Percentiles rank a stretch among this genome's conserved stretches.
Evolutionary conservation across 2,797 vertebrate species (phyloP).

Genomic region (Orestias chungarensis): DNA sequence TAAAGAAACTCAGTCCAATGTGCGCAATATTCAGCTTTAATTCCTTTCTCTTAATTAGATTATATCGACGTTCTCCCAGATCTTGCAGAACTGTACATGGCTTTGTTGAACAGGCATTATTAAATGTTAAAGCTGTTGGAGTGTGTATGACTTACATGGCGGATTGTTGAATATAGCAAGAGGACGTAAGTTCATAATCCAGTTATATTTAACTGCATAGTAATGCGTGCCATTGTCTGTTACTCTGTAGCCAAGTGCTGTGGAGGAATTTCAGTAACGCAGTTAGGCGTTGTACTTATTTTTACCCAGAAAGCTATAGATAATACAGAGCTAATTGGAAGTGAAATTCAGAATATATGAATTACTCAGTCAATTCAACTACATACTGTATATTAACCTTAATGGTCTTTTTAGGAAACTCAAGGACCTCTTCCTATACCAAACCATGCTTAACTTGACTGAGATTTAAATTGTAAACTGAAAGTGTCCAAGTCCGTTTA

Average conservation of each 20-base stretch:
- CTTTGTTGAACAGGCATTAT: conserved; percentile 36
- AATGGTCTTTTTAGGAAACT: background rate
- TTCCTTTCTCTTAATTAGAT: conserved; percentile 42
- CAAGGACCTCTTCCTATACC: background rate
- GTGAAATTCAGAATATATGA: background rate
- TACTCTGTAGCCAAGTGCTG: conserved; percentile 24
- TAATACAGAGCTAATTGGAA: conserved; percentile 19
- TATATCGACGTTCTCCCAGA: conserved; percentile 15
- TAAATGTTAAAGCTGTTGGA: conserved; percentile 36
- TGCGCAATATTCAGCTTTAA: conserved; percentile 36
- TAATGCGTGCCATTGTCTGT: conserved; percentile 41
- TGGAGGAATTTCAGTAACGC: conserved; percentile 18
- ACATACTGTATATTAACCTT: background rate
- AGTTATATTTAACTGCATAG: conserved; percentile 46
- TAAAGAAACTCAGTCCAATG: conserved; percentile 27
- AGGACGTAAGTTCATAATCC: conserved; percentile 45
- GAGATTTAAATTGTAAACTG: background rate
- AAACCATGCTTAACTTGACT: background rate
- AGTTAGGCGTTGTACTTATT: conserved; percentile 17
- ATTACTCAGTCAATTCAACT: too few species aligned
- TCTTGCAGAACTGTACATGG: conserved; percentile 13
- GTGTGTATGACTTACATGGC: conserved; percentile 28
- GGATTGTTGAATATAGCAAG: conserved; percentile 40
- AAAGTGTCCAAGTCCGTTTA: background rate
- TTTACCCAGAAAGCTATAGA: conserved; percentile 15